Evolutionary conservation across 2,888 invertebrate species (phyloP).

Genomic region (Xiphydria camelus): DNA sequence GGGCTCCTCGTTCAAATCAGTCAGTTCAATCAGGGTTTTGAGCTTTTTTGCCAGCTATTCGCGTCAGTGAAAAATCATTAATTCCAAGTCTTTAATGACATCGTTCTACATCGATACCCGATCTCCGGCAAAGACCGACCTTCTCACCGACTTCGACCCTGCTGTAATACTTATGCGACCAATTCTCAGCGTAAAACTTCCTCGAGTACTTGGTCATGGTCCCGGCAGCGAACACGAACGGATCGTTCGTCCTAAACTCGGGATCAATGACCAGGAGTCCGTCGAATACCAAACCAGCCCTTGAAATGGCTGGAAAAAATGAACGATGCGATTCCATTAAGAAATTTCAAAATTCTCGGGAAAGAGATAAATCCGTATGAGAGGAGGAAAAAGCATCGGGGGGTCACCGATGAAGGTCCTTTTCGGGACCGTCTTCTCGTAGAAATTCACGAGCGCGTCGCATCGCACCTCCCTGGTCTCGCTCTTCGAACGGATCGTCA

Average conservation of each 20-base stretch:
- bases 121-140: too few species aligned
- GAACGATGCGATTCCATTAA: too few species aligned
- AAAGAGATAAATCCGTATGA: slow-evolving; percentile 57
- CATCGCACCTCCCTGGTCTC: slow-evolving; percentile 60
- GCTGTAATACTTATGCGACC: slow-evolving; percentile 63
- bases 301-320: slow-evolving; percentile 62
- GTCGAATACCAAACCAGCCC: slow-evolving; percentile 65
- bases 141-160: slow-evolving; percentile 68
- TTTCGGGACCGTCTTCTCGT: slow-evolving; percentile 60
- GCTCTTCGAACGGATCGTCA: slow-evolving; percentile 61
- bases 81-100: too few species aligned
- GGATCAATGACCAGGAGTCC: slow-evolving; percentile 68
- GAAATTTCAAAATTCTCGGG: slow-evolving; percentile 37
- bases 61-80: neutral
- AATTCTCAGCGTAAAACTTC: slow-evolving; percentile 61
- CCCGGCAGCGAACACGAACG: slow-evolving; percentile 68
- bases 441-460: slow-evolving; percentile 64
- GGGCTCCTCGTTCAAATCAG: neutral
- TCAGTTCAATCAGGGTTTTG: slow-evolving; percentile 22
- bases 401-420: slow-evolving; percentile 56
- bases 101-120: too few species aligned
- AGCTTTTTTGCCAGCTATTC: slow-evolving; percentile 32
- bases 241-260: slow-evolving; percentile 68
- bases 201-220: slow-evolving; percentile 67
- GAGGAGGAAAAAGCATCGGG: neutral